A percentile compares a stretch with the other conserved stretches of the same genome.
These are phyloP conservation scores for Psittacula cyanocephala DNA, from an alignment of 2,113 vertebrate genomes.

Conservation along the genomic window DNA sequence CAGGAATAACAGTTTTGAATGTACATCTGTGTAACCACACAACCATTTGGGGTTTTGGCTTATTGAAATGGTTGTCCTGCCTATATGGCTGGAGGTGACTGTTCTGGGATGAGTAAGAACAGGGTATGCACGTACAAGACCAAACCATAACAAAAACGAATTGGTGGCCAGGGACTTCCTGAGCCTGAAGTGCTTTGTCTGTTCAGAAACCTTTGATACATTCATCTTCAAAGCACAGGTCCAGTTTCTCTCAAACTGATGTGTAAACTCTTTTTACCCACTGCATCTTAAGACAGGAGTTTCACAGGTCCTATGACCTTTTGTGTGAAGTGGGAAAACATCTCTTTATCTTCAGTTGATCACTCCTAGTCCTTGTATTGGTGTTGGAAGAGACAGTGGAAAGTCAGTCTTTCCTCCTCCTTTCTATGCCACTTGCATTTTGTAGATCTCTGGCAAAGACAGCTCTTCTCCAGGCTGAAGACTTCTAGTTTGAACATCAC, in stretches of 20 bases:
- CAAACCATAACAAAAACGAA: neutral
- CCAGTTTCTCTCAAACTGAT: neutral
- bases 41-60: neutral
- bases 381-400: neutral
- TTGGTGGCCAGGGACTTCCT: neutral
- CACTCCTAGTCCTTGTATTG: neutral
- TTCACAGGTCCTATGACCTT: neutral
- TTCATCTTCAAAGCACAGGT: neutral
- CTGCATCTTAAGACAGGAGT: rapidly evolving
- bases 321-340: neutral
- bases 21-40: neutral
- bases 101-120: neutral
- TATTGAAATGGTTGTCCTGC: neutral
- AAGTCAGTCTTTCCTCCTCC: neutral
- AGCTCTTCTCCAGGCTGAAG: neutral
- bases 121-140: neutral
- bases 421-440: neutral
- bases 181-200: neutral
- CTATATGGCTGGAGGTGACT: neutral
- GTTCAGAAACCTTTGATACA: rapidly evolving
- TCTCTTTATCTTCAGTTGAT: neutral
- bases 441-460: neutral
- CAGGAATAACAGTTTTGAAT: neutral
- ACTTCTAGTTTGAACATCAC: neutral
- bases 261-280: neutral